Conservation (phyloP, 2,113 vertebrate species). For the Holacanthus passer region DNA sequence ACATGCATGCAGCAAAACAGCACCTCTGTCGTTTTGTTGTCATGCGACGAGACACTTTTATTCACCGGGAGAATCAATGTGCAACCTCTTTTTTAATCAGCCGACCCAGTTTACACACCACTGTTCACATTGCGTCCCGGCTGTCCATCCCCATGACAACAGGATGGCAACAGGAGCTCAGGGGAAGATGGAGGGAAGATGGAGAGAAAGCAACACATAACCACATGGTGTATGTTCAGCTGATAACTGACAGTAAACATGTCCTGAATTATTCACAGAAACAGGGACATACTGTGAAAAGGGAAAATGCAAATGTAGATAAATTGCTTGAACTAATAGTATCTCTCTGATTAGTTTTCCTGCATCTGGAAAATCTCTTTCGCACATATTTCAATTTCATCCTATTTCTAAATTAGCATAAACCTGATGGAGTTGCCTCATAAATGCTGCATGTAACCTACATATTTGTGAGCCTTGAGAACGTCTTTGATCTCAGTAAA, state of each 20-base stretch:
- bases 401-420: not conserved
- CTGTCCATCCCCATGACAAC: constrained; percentile 72
- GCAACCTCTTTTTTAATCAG: not conserved
- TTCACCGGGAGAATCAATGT: not conserved
- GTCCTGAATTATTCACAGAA: too few species aligned
- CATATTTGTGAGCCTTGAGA: not conserved
- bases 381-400: not conserved
- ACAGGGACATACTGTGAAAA: too few species aligned
- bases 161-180: constrained; percentile 37
- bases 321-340: not conserved
- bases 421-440: not conserved
- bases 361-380: not conserved
- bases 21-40: constrained; percentile 3
- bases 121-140: constrained; percentile 39
- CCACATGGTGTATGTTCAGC: constrained; percentile 6
- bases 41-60: not conserved
- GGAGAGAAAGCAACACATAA: constrained; percentile 74
- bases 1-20: not conserved
- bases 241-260: constrained; percentile 12
- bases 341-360: not conserved
- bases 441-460: not conserved
- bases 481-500: not conserved
- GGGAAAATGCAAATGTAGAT: not conserved
- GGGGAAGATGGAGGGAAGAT: constrained; percentile 31
- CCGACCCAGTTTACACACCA: constrained; percentile 16